phyloP scores from a whole-genome alignment of 2,113 vertebrate genomes.

The Amia ocellicauda region DNA sequence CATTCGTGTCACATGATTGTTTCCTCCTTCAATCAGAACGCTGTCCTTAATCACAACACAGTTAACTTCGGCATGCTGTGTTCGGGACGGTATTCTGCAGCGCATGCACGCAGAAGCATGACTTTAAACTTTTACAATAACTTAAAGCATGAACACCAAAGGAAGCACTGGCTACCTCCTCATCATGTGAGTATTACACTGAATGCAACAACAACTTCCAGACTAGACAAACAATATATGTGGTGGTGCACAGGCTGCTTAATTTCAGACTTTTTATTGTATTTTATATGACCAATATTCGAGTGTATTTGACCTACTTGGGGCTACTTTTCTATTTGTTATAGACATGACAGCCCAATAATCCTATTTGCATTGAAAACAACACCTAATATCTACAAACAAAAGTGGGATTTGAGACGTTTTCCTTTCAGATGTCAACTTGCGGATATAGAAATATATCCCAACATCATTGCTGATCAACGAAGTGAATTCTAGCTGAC shows the following conservation, averaged over 20 bases:
- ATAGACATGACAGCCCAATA: too few relatives aligned
- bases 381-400: too few relatives aligned
- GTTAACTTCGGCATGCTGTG: constrained; percentile 99
- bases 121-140: constrained; percentile 99
- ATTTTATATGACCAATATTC: too few relatives aligned
- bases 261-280: constrained; percentile 1
- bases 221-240: neutral
- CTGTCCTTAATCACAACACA: constrained; percentile 99
- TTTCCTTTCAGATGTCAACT: too few relatives aligned
- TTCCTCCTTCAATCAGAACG: constrained; percentile 99
- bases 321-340: neutral
- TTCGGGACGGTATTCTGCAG: constrained; percentile 93
- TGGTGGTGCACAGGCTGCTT: constrained; percentile 4
- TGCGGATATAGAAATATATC: too few relatives aligned
- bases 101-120: constrained; percentile 96
- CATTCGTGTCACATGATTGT: constrained; percentile 92
- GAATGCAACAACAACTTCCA: constrained; percentile 19
- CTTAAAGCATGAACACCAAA: constrained; percentile 95
- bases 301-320: neutral
- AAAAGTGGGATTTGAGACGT: too few relatives aligned
- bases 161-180: constrained; percentile 89
- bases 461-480: too few relatives aligned
- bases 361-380: too few relatives aligned
- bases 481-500: too few relatives aligned
- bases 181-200: constrained; percentile 69